Evolutionary conservation across 2,888 invertebrate genomes (phyloP).

Genomic region (Nemoura dubitans): DNA sequence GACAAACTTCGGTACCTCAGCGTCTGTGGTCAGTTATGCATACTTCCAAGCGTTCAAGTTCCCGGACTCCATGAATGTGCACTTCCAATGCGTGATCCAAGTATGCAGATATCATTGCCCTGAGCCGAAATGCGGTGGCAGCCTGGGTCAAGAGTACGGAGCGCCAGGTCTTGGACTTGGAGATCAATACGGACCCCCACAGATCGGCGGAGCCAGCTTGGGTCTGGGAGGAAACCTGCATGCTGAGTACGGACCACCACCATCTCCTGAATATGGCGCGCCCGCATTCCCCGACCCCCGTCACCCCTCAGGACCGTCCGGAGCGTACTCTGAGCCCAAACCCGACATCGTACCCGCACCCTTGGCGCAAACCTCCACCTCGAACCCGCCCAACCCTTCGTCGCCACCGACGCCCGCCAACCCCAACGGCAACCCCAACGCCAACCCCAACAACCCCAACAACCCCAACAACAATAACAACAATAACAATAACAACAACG

Average conservation of each 20-base stretch:
- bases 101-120: conserved; percentile 94
- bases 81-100: conserved; percentile 96
- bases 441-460: conserved; percentile 67
- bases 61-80: conserved; percentile 96
- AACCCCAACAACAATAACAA: conserved; percentile 55
- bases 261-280: conserved; percentile 44
- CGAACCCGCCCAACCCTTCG: conserved; percentile 69
- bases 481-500: conserved; percentile 61
- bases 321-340: conserved; percentile 84
- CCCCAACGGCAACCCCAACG: conserved; percentile 60
- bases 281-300: conserved; percentile 84
- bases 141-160: conserved; percentile 71
- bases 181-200: conserved; percentile 71
- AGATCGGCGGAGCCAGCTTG: conserved; percentile 51
- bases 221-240: conserved; percentile 44
- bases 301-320: conserved; percentile 85
- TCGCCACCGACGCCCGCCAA: conserved; percentile 64
- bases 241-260: conserved; percentile 53
- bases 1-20: conserved; percentile 93
- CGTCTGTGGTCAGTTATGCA: conserved; percentile 92
- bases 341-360: conserved; percentile 83
- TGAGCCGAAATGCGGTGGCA: conserved; percentile 83
- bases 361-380: conserved; percentile 74
- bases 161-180: conserved; percentile 71
- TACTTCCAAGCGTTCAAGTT: conserved; percentile 98